These are phyloP conservation scores for Spongilla lacustris DNA, from an alignment of 37 sponge, comb jelly and placozoan genomes.

Conservation along the genomic window DNA sequence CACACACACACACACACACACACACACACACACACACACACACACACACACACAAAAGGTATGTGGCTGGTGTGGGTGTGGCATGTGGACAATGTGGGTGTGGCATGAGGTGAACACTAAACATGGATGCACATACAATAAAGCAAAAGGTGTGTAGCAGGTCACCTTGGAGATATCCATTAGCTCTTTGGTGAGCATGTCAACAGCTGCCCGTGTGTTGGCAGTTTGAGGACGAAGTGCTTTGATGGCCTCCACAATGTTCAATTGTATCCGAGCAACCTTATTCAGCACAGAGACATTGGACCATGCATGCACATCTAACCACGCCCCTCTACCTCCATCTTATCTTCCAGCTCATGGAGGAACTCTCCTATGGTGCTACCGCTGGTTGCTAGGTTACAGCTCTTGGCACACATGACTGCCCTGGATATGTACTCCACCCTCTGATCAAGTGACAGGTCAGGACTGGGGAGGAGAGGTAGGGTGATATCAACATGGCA, in stretches of 20 bases:
- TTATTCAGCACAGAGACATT: too few species aligned
- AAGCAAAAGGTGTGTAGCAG: neutral
- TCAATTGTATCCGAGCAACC: conserved; percentile 88
- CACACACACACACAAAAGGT: too few species aligned
- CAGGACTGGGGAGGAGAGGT: conserved; percentile 18
- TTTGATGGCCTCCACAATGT: conserved; percentile 48
- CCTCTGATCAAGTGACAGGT: conserved; percentile 73
- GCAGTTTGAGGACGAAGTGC: conserved; percentile 16
- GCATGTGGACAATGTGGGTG: too few species aligned
- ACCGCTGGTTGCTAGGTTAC: conserved; percentile 49
- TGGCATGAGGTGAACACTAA: too few species aligned
- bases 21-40: too few species aligned
- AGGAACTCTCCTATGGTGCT: conserved; percentile 82
- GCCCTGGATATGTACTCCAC: conserved; percentile 96
- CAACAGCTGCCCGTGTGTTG: conserved; percentile 41
- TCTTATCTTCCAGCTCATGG: conserved; percentile 94
- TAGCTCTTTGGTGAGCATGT: conserved; percentile 61
- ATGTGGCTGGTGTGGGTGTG: too few species aligned
- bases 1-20: too few species aligned
- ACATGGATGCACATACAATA: neutral
- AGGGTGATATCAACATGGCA: neutral
- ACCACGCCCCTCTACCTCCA: conserved; percentile 73
- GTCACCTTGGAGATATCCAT: conserved; percentile 81
- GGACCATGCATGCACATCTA: neutral
- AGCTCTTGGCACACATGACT: conserved; percentile 96